Base-by-base conservation (phyloP, 2,797 vertebrate genomes). In the Prunella strophiata region DNA sequence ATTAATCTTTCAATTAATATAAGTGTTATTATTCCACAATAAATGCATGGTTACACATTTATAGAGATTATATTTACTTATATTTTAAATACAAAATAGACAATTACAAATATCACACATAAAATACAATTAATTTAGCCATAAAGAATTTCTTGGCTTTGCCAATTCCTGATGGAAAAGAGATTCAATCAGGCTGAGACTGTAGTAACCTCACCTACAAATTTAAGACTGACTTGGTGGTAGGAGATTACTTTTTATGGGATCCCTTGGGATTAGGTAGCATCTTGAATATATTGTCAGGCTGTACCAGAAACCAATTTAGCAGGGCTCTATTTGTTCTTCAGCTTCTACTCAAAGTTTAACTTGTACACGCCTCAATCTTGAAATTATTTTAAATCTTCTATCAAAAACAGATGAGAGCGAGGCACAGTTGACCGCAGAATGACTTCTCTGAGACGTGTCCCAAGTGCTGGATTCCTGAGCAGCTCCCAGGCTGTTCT, bases 301-400 rank as follows among this genome's bases (percentile, higher is more conserved):
- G 55, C 71, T 79, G 63, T 67, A 93, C 34, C 32, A 92, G 88
- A 85, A 94, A 70, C 59, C 36, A 79, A 5, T 81, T 81, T 81
- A 72, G 89, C 45, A 47, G 5, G 5, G 62, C 50, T 91, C 77
- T 76, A 16, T 78, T 68, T 88, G 83, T 82, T 88, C 74, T 88
- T 86, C 63, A 73, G 63, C 17, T 76, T 79, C 74, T 67, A 27
- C 55, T 51, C 5, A 4, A 91, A 84, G 26, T 70, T 94, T 34
- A 91, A 66, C 29, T 62, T 47, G 32, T 55, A 57, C 20, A 47
- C 0, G 32, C 77, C 67, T 91, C 90, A 61, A 45, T 90, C 80
- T 78, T 72, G 68, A 83, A 89, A 84, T 1, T 16, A 83, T 88
- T 95, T 87, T 54, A 85, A 88, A 38, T 40, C 42, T 94, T 91